Evolutionary conservation across 2,888 invertebrate species (phyloP), one percentile per base, ranked within the genome.

Genomic region (Malacosoma neustria): DNA sequence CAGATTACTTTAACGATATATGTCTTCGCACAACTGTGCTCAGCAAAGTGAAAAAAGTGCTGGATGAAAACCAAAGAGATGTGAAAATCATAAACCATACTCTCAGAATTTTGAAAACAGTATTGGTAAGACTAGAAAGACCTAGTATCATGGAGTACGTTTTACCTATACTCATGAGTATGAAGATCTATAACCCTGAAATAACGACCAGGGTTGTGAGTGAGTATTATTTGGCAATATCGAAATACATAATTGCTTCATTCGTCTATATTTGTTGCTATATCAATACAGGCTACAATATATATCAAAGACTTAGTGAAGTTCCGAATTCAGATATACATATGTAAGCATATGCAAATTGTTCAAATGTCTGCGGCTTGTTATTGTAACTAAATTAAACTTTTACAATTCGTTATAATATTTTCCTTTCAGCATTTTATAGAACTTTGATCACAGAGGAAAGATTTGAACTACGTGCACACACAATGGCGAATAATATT

Each of bases 401-500:
- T n/a, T n/a, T n/a, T n/a, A n/a, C n/a, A n/a, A n/a, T n/a, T n/a
- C n/a, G n/a, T n/a, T n/a, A n/a, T n/a, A n/a, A n/a, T n/a, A n/a
- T n/a, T n/a, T n/a, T 58, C 43, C 48, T 87, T 82, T 32, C 88
- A 98, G 98, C 93, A 77, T 95, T 98, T 63, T 98, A 97, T 87
- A 92, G 94, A 61, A 88, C 93, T 61, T 92, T 98, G 92, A 87
- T 98, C 54, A 90, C 91, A 66, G 97, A 98, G 75, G 94, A 93
- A 73, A 94, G 92, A 65, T 97, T 94, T 73, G 97, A 96, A 30
- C 84, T 98, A 51, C 94, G 94, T 3, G 92, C 96, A 34, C 95
- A 93, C 67, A 87, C 97, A 57, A 94, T 98, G 92, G 98, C 98
- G 4, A 96, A 95, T 7, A 92, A 94, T 65, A 95, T 97, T 59